phyloP scores from a whole-genome alignment of 1,140 invertebrate species.

The Sycophila sp. region DNA sequence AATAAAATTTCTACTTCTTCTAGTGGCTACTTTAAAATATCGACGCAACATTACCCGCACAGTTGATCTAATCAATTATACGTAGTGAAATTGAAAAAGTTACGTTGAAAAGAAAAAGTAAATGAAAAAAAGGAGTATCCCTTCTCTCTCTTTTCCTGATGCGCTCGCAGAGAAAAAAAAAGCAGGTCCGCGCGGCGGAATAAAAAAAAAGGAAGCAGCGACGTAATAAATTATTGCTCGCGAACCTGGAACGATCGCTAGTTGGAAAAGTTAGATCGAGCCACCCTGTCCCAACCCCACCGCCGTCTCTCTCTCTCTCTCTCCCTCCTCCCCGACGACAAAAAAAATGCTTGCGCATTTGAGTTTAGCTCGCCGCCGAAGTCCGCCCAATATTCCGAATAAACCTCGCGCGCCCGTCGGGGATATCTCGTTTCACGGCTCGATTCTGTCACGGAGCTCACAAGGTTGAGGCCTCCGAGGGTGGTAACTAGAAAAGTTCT shows the following conservation, averaged over 20 bases:
- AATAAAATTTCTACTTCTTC: too few relatives aligned
- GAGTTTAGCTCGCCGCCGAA: conserved; percentile 13
- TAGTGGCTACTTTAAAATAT: too few relatives aligned
- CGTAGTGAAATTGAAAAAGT: conserved; percentile 33
- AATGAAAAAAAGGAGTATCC: too few relatives aligned
- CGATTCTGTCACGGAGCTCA: conserved; percentile 60
- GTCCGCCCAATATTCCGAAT: conserved; percentile 59
- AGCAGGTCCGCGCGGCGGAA: neutral
- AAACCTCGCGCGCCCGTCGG: conserved; percentile 45
- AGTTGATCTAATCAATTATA: conserved; percentile 23
- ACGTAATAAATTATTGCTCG: conserved; percentile 31
- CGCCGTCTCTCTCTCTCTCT: neutral
- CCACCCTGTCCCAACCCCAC: too few relatives aligned
- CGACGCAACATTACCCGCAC: too few relatives aligned
- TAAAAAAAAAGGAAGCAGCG: conserved; percentile 8
- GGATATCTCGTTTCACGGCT: conserved; percentile 68
- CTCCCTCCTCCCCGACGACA: neutral
- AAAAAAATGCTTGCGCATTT: conserved; percentile 23
- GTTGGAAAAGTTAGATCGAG: conserved; percentile 38
- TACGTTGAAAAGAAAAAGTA: conserved; percentile 7
- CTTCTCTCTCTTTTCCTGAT: neutral
- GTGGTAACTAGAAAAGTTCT: conserved; percentile 66
- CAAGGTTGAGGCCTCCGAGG: conserved; percentile 39
- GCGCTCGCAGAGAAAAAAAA: neutral
- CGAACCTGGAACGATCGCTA: conserved; percentile 30